Percentiles rank a stretch among this genome's conserved stretches.
Conservation (phyloP, 2,113 vertebrate genomes). For the Phalacrocorax pelagicus region DNA sequence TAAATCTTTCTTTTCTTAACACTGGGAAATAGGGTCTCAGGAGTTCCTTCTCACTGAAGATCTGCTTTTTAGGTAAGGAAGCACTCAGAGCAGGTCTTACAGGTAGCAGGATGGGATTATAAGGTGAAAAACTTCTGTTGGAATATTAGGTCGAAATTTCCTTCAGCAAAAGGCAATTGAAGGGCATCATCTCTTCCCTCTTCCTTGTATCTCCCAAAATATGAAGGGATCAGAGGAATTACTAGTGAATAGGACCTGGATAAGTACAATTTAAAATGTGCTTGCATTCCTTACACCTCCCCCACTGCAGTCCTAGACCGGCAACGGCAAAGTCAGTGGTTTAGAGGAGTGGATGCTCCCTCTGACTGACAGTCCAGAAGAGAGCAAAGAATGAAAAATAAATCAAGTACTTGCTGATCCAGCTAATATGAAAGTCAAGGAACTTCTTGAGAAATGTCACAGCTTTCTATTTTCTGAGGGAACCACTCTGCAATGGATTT, state of each 20-base stretch:
- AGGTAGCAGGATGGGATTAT: neutral
- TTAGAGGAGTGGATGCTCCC: neutral
- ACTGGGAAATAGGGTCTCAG: neutral
- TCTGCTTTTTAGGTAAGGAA: neutral
- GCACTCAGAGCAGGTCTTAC: neutral
- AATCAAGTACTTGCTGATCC: slow-evolving; percentile 28
- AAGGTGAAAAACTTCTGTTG: neutral
- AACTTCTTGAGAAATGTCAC: slow-evolving; percentile 47
- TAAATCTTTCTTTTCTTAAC: neutral
- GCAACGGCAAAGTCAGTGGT: neutral
- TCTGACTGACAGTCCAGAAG: neutral
- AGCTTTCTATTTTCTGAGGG: neutral
- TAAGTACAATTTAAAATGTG: neutral
- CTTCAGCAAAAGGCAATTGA: neutral
- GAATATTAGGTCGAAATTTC: neutral
- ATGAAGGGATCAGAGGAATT: neutral
- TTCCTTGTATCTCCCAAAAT: neutral
- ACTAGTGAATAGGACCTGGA: neutral
- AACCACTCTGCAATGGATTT: neutral
- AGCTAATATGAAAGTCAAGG: slow-evolving; percentile 43
- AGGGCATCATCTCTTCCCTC: neutral
- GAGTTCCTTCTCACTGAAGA: neutral
- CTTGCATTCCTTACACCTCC: neutral
- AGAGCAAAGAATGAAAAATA: slow-evolving; percentile 12
- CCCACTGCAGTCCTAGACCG: accelerated